These are phyloP conservation scores for Antitype chi DNA, from an alignment of 2,888 invertebrate genomes.

Conservation along the genomic window DNA sequence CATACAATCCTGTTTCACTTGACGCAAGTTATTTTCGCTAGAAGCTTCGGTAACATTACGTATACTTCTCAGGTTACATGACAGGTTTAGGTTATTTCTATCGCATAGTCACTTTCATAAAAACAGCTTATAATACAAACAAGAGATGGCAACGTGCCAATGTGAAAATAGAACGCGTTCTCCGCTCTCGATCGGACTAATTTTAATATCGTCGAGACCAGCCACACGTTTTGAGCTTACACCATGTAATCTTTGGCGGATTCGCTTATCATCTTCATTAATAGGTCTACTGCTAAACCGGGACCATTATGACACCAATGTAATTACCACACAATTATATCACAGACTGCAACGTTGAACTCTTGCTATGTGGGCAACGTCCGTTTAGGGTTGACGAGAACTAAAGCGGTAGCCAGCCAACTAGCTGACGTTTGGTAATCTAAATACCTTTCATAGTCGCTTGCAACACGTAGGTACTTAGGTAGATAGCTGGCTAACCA, in stretches of 20 bases:
- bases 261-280: slow-evolving; percentile 50
- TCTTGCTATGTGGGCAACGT: slow-evolving; percentile 3
- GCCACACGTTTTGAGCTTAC: slow-evolving; percentile 79
- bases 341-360: not conserved
- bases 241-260: slow-evolving; percentile 77
- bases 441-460: slow-evolving; percentile 28
- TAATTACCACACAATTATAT: slow-evolving; percentile 7
- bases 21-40: slow-evolving; percentile 54
- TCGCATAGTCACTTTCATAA: slow-evolving; percentile 90
- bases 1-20: slow-evolving; percentile 50
- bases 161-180: slow-evolving; percentile 87
- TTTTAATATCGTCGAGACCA: slow-evolving; percentile 86
- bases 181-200: slow-evolving; percentile 88
- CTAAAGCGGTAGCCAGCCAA: not conserved
- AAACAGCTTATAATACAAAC: slow-evolving; percentile 91
- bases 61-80: slow-evolving; percentile 88
- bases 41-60: slow-evolving; percentile 71
- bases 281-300: slow-evolving; percentile 23
- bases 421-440: slow-evolving; percentile 10
- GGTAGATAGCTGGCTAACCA: not conserved
- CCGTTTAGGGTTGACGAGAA: slow-evolving; percentile 8
- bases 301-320: slow-evolving; percentile 21
- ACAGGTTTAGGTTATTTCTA: slow-evolving; percentile 90
- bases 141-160: slow-evolving; percentile 89
- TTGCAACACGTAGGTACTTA: not conserved